These are phyloP conservation scores for Psilopsiagon aymara DNA, from an alignment of 2,113 vertebrate species.

Conservation along the genomic window DNA sequence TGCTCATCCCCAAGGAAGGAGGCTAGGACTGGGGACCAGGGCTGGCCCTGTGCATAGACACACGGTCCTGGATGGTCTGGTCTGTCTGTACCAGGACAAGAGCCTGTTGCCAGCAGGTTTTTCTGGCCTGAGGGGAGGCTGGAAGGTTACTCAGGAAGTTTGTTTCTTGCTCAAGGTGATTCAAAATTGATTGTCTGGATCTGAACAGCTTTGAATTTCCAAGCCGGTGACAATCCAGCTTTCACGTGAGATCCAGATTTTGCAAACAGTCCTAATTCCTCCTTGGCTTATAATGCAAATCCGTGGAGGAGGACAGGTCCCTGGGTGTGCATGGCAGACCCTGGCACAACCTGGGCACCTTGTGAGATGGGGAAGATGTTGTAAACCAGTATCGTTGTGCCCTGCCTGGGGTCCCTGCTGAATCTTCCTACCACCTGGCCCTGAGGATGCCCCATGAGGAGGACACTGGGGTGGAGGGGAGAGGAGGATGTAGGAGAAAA, in stretches of 20 bases:
- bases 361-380: background rate
- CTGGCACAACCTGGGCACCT: background rate
- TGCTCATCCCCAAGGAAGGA: rapidly evolving
- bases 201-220: background rate
- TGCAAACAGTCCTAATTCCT: background rate
- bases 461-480: background rate
- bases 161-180: background rate
- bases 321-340: background rate
- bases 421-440: rapidly evolving
- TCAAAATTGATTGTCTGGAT: background rate
- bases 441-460: background rate
- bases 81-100: background rate
- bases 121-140: background rate
- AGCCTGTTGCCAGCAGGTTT: background rate
- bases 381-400: rapidly evolving
- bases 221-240: background rate
- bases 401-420: background rate
- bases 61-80: rapidly evolving
- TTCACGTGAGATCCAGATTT: background rate
- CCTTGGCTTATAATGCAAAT: rapidly evolving
- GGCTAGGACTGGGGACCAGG: background rate
- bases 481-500: background rate
- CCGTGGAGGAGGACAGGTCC: background rate
- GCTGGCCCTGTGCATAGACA: background rate
- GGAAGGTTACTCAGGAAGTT: background rate